These are phyloP conservation scores for Callospermophilus lateralis DNA, from an alignment of 2,113 vertebrate genomes.

Conservation along the genomic window DNA sequence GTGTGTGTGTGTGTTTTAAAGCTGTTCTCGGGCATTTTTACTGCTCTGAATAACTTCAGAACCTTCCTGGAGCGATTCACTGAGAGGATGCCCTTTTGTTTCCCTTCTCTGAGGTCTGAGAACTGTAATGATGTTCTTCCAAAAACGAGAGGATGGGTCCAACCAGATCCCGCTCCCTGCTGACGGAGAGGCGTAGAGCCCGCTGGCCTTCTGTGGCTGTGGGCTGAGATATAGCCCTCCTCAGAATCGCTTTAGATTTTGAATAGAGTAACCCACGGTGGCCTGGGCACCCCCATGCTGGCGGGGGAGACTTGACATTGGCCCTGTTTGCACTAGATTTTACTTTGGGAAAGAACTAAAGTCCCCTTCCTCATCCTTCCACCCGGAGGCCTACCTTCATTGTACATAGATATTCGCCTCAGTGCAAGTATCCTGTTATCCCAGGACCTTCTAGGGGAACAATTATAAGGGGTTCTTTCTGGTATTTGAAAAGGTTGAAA, in stretches of 20 bases:
- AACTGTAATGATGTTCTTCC: neutral
- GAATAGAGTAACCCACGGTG: neutral
- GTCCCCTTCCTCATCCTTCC: neutral
- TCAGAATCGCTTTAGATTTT: neutral
- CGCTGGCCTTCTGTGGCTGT: neutral
- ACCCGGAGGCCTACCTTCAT: neutral
- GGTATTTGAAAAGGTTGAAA: neutral
- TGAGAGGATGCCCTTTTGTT: too few species aligned
- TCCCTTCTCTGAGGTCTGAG: neutral
- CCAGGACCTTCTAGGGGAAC: neutral
- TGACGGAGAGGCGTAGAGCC: neutral
- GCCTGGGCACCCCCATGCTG: fast-evolving
- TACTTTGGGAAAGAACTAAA: neutral
- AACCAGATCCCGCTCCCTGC: neutral
- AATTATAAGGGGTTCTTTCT: neutral
- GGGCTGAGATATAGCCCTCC: neutral
- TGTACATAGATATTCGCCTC: too few species aligned
- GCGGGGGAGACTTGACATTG: neutral
- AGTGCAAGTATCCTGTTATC: neutral
- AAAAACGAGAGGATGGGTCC: fast-evolving
- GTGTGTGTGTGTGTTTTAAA: neutral
- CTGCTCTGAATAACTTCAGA: neutral
- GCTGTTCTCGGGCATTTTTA: neutral
- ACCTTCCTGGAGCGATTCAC: neutral
- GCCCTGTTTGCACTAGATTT: fast-evolving